Conservation (phyloP, 2,888 invertebrate species). For the Drosophila quasianomalipes region DNA sequence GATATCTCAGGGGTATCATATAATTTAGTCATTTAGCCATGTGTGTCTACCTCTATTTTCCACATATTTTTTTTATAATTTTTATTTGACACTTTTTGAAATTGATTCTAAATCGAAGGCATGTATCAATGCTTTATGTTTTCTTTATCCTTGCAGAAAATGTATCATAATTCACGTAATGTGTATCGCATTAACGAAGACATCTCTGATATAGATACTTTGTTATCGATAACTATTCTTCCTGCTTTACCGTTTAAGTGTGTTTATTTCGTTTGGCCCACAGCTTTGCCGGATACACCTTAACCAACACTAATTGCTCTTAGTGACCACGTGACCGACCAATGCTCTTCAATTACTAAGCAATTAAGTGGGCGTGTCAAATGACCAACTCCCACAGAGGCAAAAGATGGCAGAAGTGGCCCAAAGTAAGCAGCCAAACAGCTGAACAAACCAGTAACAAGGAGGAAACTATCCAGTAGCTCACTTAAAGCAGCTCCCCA, state of each 20-base stretch:
- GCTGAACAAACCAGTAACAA: conserved; percentile 3
- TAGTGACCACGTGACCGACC: conserved; percentile 27
- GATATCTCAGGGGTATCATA: not conserved
- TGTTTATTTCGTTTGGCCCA: conserved; percentile 2
- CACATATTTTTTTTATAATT: not conserved
- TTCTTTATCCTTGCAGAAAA: not conserved
- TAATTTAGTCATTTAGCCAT: conserved; percentile 23
- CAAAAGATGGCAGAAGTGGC: not conserved
- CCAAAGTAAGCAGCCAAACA: conserved; percentile 23
- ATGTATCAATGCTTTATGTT: not conserved
- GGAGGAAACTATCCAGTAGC: conserved; percentile 18
- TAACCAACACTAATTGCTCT: conserved; percentile 38
- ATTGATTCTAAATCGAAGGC: not conserved
- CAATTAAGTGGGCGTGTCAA: conserved; percentile 50
- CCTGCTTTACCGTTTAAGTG: not conserved
- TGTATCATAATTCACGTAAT: not conserved
- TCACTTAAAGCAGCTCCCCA: conserved; percentile 32
- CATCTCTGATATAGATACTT: not conserved
- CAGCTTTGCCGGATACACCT: conserved; percentile 4
- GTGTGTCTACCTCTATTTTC: not conserved
- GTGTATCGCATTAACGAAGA: not conserved
- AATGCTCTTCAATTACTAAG: conserved; percentile 34
- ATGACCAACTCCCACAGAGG: conserved; percentile 13
- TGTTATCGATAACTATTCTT: not conserved
- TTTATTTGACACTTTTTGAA: not conserved